Conservation (phyloP, 2,888 invertebrate species). For the Lepetodrilus schrolli region DNA sequence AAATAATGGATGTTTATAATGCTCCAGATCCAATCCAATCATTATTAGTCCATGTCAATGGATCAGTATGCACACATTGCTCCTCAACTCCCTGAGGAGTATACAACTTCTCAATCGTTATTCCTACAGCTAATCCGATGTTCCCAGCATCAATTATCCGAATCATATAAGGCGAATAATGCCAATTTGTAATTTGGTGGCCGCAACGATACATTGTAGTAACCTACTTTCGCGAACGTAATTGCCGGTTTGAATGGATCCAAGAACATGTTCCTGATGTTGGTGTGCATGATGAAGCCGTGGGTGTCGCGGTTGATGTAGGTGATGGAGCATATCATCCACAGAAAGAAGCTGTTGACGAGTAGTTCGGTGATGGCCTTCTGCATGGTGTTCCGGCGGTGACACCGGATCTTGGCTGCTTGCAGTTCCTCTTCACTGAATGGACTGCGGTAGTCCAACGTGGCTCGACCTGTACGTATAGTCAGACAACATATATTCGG, state of each 20-base stretch:
- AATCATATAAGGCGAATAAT: too few relatives aligned
- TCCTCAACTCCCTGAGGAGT: too few relatives aligned
- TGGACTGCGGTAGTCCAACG: conserved; percentile 23
- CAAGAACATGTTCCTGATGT: conserved; percentile 32
- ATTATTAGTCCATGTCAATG: too few relatives aligned
- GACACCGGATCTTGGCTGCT: background rate
- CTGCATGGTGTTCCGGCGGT: background rate
- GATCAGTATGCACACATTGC: too few relatives aligned
- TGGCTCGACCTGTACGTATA: conserved; percentile 47
- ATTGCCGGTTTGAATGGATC: conserved; percentile 15
- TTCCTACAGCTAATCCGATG: too few relatives aligned
- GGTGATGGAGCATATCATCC: conserved; percentile 35
- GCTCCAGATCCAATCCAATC: too few relatives aligned
- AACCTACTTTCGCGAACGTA: background rate
- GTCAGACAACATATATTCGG: too few relatives aligned
- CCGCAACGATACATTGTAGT: too few relatives aligned
- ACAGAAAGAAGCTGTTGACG: conserved; percentile 30
- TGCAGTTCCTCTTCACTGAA: conserved; percentile 6
- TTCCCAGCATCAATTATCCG: too few relatives aligned
- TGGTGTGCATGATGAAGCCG: conserved; percentile 20
- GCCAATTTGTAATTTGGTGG: too few relatives aligned
- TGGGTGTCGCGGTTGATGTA: conserved; percentile 38
- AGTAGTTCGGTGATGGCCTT: conserved; percentile 35
- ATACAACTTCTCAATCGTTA: too few relatives aligned
- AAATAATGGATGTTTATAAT: too few relatives aligned